These are phyloP conservation scores for Psettodes erumei DNA, from an alignment of 2,113 vertebrate genomes.

Conservation along the genomic window DNA sequence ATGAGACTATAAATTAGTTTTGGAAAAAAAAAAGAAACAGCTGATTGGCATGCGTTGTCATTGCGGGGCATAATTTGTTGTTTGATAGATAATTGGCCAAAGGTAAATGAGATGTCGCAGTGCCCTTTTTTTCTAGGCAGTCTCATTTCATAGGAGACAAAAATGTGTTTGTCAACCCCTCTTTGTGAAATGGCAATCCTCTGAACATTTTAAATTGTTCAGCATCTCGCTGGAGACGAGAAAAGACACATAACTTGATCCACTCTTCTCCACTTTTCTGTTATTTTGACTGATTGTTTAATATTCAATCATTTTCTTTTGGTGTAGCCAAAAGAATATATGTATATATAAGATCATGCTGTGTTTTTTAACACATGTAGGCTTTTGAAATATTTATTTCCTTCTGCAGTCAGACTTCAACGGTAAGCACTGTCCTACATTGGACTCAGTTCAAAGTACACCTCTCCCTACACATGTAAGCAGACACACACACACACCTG, in stretches of 20 bases:
- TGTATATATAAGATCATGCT: too few relatives aligned
- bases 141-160: background rate
- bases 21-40: background rate
- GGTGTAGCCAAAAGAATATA: too few relatives aligned
- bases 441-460: conserved; percentile 4
- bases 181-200: background rate
- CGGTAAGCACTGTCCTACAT: background rate
- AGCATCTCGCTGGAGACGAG: background rate
- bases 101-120: background rate
- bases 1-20: background rate
- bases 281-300: background rate
- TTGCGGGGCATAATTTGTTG: background rate
- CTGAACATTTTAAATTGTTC: background rate
- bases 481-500: conserved; percentile 7
- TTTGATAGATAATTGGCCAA: background rate
- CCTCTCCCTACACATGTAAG: background rate
- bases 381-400: background rate
- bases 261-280: background rate
- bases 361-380: too few relatives aligned
- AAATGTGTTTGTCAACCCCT: background rate
- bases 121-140: background rate
- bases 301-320: background rate
- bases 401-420: background rate
- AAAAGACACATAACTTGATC: background rate
- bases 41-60: background rate